A percentile compares a stretch with the other conserved stretches of the same genome.
phyloP scores from a whole-genome alignment of 1,140 invertebrate species.

The Platorchestia sp. region DNA sequence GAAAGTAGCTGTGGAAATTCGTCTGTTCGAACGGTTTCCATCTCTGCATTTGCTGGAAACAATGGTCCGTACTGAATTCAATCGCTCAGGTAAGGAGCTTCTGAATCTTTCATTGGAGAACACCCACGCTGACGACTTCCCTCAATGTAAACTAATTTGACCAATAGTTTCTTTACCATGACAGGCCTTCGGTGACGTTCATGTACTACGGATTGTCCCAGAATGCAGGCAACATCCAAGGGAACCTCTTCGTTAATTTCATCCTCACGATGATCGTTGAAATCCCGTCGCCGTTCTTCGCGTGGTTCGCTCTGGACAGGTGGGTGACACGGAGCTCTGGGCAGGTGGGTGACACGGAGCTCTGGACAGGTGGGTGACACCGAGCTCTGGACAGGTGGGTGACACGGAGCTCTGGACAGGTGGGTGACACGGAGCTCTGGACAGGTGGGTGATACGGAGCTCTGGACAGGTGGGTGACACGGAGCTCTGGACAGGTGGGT shows the following conservation, averaged over 20 bases:
- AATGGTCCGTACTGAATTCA: neutral
- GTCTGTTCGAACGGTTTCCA: neutral
- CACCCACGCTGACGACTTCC: neutral
- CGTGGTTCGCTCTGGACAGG: slow-evolving; percentile 47
- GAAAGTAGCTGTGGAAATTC: too few species aligned
- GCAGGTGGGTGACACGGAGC: neutral
- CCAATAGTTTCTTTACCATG: neutral
- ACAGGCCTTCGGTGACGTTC: slow-evolving; percentile 44
- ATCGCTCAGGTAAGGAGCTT: neutral
- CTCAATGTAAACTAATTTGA: neutral
- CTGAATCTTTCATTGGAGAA: neutral
- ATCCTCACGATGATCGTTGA: slow-evolving; percentile 57
- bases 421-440: too few species aligned
- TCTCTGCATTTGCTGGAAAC: neutral
- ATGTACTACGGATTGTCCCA: slow-evolving; percentile 57
- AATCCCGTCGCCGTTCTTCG: slow-evolving; percentile 41
- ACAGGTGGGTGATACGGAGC: too few species aligned
- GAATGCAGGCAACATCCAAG: slow-evolving; percentile 57
- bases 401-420: neutral
- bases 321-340: neutral
- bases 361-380: neutral
- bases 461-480: too few species aligned
- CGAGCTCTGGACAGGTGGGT: neutral
- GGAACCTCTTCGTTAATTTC: slow-evolving; percentile 58
- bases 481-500: too few species aligned